Evolutionary conservation across 2,797 vertebrate species (phyloP), one percentile per base, ranked within the genome.

Genomic region (Phrynocephalus guinanensis): DNA sequence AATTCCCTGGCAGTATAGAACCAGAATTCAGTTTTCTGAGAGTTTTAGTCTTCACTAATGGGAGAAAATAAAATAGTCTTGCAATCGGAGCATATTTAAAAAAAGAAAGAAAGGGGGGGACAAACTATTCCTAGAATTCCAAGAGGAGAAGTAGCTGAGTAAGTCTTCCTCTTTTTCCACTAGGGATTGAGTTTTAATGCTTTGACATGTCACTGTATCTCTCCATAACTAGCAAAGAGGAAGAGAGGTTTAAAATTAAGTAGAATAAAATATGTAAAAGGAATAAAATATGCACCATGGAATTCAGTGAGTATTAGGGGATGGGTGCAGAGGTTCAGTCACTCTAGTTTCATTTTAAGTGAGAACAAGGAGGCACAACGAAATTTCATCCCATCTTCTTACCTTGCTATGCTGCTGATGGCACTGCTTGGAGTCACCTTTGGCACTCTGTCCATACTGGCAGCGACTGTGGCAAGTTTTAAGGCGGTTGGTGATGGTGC

Each of bases 401-500:
- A 98, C 98, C 98, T 98, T 95, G 97, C 95, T 95, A 98, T 97
- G 97, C 97, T 97, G 97, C 97, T 97, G 94, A 98, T 97, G 96
- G 97, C 97, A 95, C 97, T 98, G 96, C 97, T 97, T 3, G 98
- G 97, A 95, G 98, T 97, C 95, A 98, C 98, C 97, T 98, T 98
- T 97, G 98, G 97, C 96, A 98, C 97, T 90, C 97, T 97, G 95
- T 98, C 97, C 95, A 98, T 97, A 94, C 96, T 98, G 97, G 97
- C 97, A 96, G 98, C 98, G 85, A 98, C 97, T 84, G 97, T 98
- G 97, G 98, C 98, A 60, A 99, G 97, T 97, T 98, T 99, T 98
- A 99, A 98, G 98, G 98, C 97, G 92, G 98, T 98, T 90, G 97
- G 97, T 93, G 97, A 98, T 73, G 98, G 97, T 86, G 97, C 97